Base-by-base conservation (phyloP, 2,113 vertebrate species). In the Ochotona curzoniae region DNA sequence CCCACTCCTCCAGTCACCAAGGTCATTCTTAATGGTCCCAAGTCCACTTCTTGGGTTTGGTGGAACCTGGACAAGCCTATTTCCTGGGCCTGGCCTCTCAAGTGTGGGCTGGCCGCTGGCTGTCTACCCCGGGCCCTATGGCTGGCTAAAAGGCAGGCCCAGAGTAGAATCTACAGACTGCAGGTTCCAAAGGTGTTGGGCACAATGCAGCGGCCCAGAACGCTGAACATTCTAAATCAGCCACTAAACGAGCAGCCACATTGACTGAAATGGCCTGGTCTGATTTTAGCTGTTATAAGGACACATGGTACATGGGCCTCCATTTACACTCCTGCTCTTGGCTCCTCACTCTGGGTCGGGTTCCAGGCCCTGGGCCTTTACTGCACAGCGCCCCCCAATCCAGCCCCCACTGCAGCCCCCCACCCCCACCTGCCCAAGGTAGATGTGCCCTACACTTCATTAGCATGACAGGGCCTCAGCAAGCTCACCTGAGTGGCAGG, bases 401-500 rank as follows among this genome's bases (percentile, higher is more conserved):
- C 38, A 44, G 38, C 38, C 38, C 38, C 38, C 38, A 44, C 6
- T 44, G 38, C 38, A 44, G 38, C 38, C 38, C 38, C 38, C 69
- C 38, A 3, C 38, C 38, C 69, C 57, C 2, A 32, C 44, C 25
- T 49, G 84, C 66, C 70, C 18, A 30, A 92, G 63, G 69, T 32
- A 71, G 70, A 64, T 71, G 49, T 60, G 61, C 57, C 74, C 28
- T 67, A 86, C 67, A 35, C 23, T 44, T 63, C 2, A 54, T 35
- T 32, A 21, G 38, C 28, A 35, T 30, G 76, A 79, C 69, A 80
- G 57, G 26, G 69, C 67, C 28, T 83, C 57, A 78, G 2, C 2
- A 70, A 51, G 28, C 96, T 92, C 5, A 98, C 99, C 99, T 99
- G 99, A 57, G 99, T 99, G 26, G 99, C 98, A 83, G 99, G 99